phyloP scores from a whole-genome alignment of 2,888 invertebrate species.

The Notodonta ziczac region DNA sequence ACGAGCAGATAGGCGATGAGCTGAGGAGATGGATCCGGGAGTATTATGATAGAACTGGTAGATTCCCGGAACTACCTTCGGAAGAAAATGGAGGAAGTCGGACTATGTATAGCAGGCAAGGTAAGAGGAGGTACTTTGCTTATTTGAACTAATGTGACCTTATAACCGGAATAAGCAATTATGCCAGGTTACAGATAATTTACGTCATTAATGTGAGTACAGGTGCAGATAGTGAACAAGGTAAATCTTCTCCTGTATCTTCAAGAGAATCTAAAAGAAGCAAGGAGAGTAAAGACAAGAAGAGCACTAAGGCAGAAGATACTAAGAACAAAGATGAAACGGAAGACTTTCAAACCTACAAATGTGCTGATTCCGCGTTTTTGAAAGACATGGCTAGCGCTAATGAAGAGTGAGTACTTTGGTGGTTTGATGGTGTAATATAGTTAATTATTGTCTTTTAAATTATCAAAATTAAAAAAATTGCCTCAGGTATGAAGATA shows the following conservation, averaged over 20 bases:
- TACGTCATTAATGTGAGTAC: slow-evolving; percentile 49
- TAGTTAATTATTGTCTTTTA: neutral
- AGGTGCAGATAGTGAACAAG: slow-evolving; percentile 91
- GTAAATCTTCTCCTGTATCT: slow-evolving; percentile 90
- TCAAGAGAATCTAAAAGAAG: slow-evolving; percentile 92
- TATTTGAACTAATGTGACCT: too few relatives aligned
- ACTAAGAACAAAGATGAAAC: slow-evolving; percentile 86
- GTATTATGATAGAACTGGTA: slow-evolving; percentile 91
- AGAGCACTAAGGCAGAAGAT: slow-evolving; percentile 74
- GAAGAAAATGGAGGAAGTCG: slow-evolving; percentile 96
- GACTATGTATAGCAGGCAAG: slow-evolving; percentile 92
- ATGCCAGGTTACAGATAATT: neutral
- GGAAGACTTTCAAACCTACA: slow-evolving; percentile 86
- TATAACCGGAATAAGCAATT: too few relatives aligned
- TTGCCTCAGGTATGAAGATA: slow-evolving; percentile 86
- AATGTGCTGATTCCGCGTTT: slow-evolving; percentile 89
- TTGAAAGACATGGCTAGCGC: slow-evolving; percentile 88
- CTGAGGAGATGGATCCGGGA: slow-evolving; percentile 94
- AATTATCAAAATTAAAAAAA: neutral
- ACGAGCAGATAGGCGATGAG: slow-evolving; percentile 94
- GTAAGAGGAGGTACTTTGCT: slow-evolving; percentile 50
- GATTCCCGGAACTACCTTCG: slow-evolving; percentile 96
- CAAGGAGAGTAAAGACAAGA: slow-evolving; percentile 88
- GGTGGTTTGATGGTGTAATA: too few relatives aligned
- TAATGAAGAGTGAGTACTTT: slow-evolving; percentile 87